These are phyloP conservation scores for Oceanites oceanicus DNA, from an alignment of 2,113 vertebrate genomes.

Conservation along the genomic window DNA sequence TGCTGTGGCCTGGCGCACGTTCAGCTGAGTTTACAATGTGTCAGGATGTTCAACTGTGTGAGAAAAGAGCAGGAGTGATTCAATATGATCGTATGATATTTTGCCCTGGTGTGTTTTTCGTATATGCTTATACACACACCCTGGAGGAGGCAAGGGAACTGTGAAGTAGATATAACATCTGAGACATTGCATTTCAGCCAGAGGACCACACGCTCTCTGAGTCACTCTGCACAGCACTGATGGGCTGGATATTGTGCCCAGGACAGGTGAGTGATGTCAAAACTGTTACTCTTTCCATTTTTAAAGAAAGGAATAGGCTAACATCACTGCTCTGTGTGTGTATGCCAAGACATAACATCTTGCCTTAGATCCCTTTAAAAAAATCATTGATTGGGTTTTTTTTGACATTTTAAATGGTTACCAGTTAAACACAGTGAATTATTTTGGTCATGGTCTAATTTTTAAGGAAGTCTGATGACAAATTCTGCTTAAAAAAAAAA, in stretches of 20 bases:
- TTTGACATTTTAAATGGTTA: neutral
- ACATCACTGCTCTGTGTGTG: neutral
- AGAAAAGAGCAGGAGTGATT: constrained; percentile 43
- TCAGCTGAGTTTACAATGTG: constrained; percentile 39
- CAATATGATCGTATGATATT: neutral
- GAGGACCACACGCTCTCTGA: neutral
- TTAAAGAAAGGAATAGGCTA: neutral
- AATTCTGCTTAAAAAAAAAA: neutral
- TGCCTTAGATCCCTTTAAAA: neutral
- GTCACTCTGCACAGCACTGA: neutral
- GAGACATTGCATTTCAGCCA: neutral
- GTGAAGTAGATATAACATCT: neutral
- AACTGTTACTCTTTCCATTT: neutral
- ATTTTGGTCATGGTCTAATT: neutral
- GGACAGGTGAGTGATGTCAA: neutral
- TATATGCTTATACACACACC: neutral
- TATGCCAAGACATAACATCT: neutral
- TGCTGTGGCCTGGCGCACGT: constrained; percentile 2
- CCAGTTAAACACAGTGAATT: neutral
- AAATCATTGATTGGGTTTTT: neutral
- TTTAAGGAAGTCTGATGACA: neutral
- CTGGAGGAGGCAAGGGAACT: neutral
- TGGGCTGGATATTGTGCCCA: neutral
- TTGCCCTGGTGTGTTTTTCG: neutral
- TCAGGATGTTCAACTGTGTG: constrained; percentile 8